Evolutionary conservation across 2,888 invertebrate species (phyloP), one percentile per base, ranked within the genome.

Genomic region (Metellina segmentata): DNA sequence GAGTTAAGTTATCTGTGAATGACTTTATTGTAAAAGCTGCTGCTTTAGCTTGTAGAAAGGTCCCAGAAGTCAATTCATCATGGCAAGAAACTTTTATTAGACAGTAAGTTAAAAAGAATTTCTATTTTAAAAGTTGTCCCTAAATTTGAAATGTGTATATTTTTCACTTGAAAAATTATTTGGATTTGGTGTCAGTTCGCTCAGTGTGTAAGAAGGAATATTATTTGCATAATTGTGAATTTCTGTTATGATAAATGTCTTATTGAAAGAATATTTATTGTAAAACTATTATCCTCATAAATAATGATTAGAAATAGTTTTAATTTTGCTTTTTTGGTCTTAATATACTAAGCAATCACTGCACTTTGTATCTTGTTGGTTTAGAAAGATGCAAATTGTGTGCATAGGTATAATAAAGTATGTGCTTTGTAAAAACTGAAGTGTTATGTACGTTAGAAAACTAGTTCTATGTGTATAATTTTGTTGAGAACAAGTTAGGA

Each of bases 21-120:
- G 99, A 99, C 95, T 98, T 99, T 94, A 97, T 99, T 85, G 97
- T 99, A 85, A 99, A 99, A 95, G 99, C 98, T 0, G 96, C 97
- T 34, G 98, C 99, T 6, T 96, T 97, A 93, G 98, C 99, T 7
- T 98, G 97, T 94, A 96, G 96, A 94, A 97, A 97, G 95, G 97
- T 99, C 87, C 99, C 99, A 0, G 97, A 98, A 94, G 97, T 97
- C 9, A 99, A 99, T 95, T 97, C 98, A 2, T 97, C 98, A 91
- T 99, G 99, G 99, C 97, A 98, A 97, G 99, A 98, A 88, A 96
- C 97, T 7, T 97, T 97, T 94, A 98, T 99, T 94, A 96, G 99
- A 96, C 97, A 98, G 98, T 98, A 95, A 96, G 97, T 96, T 8
- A 93, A 34, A 1, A 34, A 2, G 89, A 82, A 71, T 53, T 49